Conservation (phyloP, 2,888 invertebrate species). For the Lepidonotus clava region DNA sequence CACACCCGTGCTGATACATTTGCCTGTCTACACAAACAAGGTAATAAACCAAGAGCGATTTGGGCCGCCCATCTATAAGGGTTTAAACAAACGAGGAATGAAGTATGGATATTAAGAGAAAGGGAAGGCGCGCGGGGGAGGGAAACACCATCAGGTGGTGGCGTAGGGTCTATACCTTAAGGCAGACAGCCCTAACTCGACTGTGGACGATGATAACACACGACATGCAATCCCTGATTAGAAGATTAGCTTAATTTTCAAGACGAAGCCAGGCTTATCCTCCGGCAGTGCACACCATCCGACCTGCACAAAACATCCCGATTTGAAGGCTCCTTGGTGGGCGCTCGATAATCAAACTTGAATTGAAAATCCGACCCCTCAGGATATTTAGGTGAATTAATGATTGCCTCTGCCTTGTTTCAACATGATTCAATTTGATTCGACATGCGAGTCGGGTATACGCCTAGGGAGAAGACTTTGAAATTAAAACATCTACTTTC, state of each 20-base stretch:
- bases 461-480: not conserved
- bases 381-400: slow-evolving; percentile 11
- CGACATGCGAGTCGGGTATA: slow-evolving; percentile 9
- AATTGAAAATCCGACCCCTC: slow-evolving; percentile 24
- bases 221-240: slow-evolving; percentile 30
- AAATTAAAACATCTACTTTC: slow-evolving; percentile 2
- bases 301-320: not conserved
- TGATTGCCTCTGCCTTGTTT: slow-evolving; percentile 8
- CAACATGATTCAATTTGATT: slow-evolving; percentile 36
- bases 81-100: not conserved
- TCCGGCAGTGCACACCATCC: not conserved
- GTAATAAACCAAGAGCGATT: not conserved
- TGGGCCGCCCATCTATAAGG: slow-evolving; percentile 7
- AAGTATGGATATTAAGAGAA: no score
- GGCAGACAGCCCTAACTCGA: not conserved
- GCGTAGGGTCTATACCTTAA: no score
- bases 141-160: not conserved
- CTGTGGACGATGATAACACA: not conserved
- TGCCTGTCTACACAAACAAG: slow-evolving; percentile 4
- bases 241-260: slow-evolving; percentile 11
- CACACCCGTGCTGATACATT: not conserved
- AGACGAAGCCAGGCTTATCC: not conserved
- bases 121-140: no score
- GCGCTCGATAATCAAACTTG: slow-evolving; percentile 31
- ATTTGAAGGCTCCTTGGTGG: not conserved